Percentiles rank a stretch among this genome's conserved stretches.
Conservation (phyloP, 2,797 vertebrate species). For the Mormyrus hasselquistii region DNA sequence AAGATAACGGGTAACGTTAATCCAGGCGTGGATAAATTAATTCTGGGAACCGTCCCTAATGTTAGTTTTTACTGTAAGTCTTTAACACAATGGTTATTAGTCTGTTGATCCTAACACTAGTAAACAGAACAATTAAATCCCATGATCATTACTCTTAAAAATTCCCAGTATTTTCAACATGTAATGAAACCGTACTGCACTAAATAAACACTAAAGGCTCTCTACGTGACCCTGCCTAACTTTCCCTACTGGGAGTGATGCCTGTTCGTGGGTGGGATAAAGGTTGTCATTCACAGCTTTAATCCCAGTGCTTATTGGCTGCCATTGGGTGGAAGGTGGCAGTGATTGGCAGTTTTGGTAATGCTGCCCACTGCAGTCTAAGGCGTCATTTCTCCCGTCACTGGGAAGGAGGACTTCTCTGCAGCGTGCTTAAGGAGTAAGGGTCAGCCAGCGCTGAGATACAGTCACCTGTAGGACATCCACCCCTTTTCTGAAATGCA, state of each 20-base stretch:
- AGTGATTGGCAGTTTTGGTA: background rate
- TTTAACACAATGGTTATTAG: background rate
- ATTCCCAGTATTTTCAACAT: background rate
- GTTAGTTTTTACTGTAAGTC: background rate
- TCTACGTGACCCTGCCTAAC: background rate
- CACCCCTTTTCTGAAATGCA: background rate
- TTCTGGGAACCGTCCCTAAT: background rate
- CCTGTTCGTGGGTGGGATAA: background rate
- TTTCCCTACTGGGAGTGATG: background rate
- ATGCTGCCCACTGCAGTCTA: background rate
- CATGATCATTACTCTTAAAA: background rate
- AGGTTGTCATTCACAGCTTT: background rate
- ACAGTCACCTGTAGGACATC: background rate
- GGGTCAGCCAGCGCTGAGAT: background rate
- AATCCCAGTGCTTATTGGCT: background rate
- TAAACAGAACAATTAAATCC: background rate
- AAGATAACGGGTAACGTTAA: background rate
- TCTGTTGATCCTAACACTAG: background rate
- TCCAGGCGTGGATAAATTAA: background rate
- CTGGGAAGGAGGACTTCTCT: background rate
- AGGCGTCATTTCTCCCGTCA: background rate
- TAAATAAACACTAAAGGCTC: background rate
- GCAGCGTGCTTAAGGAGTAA: background rate
- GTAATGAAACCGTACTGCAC: background rate
- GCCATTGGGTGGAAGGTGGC: background rate